These are phyloP conservation scores for Cabera pusaria DNA, from an alignment of 2,888 invertebrate genomes.

Conservation along the genomic window DNA sequence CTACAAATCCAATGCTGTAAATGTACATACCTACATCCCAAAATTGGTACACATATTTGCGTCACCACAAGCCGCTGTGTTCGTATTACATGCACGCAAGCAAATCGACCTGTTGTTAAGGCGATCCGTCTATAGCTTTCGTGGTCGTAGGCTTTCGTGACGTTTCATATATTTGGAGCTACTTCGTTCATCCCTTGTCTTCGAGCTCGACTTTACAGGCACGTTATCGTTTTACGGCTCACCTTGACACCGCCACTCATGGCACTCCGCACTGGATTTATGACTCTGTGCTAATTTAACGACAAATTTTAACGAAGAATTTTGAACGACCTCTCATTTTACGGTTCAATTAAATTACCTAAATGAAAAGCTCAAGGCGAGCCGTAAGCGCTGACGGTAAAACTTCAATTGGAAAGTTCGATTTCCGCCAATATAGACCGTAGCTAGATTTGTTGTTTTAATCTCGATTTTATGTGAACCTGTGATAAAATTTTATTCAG, in stretches of 20 bases:
- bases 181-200: conserved; percentile 40
- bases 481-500: conserved; percentile 35
- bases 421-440: conserved; percentile 42
- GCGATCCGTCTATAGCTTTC: conserved; percentile 42
- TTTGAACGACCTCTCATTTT: conserved; percentile 15
- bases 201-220: conserved; percentile 44
- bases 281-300: conserved; percentile 32
- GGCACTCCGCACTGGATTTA: conserved; percentile 26
- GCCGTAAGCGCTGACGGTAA: conserved; percentile 38
- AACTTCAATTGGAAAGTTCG: conserved; percentile 31
- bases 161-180: conserved; percentile 37
- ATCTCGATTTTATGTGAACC: conserved; percentile 33
- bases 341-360: conserved; percentile 37
- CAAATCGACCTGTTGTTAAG: conserved; percentile 31
- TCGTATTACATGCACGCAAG: conserved; percentile 55
- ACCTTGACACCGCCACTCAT: conserved; percentile 43
- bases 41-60: conserved; percentile 11
- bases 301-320: conserved; percentile 20
- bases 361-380: conserved; percentile 43
- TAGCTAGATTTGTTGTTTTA: conserved; percentile 47
- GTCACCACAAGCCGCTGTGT: conserved; percentile 46
- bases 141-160: conserved; percentile 51
- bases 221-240: conserved; percentile 54
- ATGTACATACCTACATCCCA: too few species aligned
- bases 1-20: too few species aligned